Evolutionary conservation across 2,113 vertebrate species (phyloP).

Genomic region (Corydoras sp.): DNA sequence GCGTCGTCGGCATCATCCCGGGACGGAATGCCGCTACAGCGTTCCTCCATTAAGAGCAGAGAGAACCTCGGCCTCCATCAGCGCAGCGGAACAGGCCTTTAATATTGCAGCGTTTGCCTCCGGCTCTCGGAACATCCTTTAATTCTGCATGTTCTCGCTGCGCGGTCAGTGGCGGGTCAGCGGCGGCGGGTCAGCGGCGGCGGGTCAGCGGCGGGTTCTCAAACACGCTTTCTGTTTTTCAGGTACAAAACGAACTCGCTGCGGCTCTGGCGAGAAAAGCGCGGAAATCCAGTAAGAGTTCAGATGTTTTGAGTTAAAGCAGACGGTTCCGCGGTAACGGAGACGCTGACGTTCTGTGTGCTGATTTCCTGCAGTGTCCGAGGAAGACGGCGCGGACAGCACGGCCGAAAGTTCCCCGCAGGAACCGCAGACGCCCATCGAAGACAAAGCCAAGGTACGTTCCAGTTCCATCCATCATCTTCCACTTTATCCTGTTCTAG

Average conservation of each 20-base stretch:
- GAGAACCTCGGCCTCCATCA: too few relatives aligned
- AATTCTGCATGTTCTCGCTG: background rate
- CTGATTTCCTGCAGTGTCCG: conserved; percentile 59
- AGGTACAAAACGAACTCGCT: conserved; percentile 92
- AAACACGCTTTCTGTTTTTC: conserved; percentile 24
- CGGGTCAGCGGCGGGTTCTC: background rate
- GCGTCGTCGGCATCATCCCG: too few relatives aligned
- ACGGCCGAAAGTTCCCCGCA: conserved; percentile 53
- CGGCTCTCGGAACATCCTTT: background rate
- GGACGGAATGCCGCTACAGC: background rate
- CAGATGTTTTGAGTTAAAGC: background rate
- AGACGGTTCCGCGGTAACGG: background rate
- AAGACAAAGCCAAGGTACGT: conserved; percentile 62
- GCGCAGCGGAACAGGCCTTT: background rate
- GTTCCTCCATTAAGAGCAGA: background rate
- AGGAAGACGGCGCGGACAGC: conserved; percentile 60
- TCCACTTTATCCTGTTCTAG: too few relatives aligned
- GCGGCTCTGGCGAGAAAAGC: conserved; percentile 91
- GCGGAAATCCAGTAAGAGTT: conserved; percentile 85
- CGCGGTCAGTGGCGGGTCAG: background rate
- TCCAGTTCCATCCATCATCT: background rate
- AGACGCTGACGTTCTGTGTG: conserved; percentile 1
- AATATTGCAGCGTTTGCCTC: background rate
- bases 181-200: background rate
- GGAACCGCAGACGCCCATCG: conserved; percentile 54